Evolutionary conservation across 2,888 invertebrate species (phyloP), one percentile per base, ranked within the genome.

Genomic region (Eudasyphora cyanicolor): DNA sequence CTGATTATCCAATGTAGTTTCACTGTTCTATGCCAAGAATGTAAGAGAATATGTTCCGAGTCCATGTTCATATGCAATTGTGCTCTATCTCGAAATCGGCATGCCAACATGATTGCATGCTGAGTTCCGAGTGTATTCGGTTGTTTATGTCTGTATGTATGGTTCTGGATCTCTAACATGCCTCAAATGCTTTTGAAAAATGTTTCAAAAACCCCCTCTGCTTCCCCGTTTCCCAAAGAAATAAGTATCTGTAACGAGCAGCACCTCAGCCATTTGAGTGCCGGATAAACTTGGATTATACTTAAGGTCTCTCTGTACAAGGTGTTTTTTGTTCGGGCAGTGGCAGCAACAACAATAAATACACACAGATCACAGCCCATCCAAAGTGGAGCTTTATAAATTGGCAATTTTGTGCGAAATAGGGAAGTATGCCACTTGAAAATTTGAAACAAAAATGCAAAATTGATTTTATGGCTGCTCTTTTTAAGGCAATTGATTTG

Each of bases 281-380:
- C 54, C 21, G 64, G 64, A 38, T 67, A 67, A 67, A 67, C 64
- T 67, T 67, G 64, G 64, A 42, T 64, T 21, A 67, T 42, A 67
- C 64, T 67, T 38, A 67, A 67, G 64, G 64, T 67, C 64, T 67
- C n/a, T 10, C 64, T 35, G 5, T 35, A 67, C 21, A 67, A 67
- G 42, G 64, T 67, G 64, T 38, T 14, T 42, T 67, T 32, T 67
- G n/a, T n/a, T n/a, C n/a, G n/a, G n/a, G n/a, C n/a, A n/a, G n/a
- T n/a, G n/a, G 67, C 24, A 54, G 19, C 54, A 54, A 21, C 54
- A 45, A 54, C 54, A 54, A 21, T 6, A 21, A 21, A 3, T 3
- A 45, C 45, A 45, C 14, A 45, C 8, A 54, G 2, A 21, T 54
- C 54, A 54, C 4, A 54, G 2, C 19, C 17, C 51, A 51, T 17